Evolutionary conservation across 2,888 invertebrate genomes (phyloP).

Genomic region (Eristalinus aeneus): DNA sequence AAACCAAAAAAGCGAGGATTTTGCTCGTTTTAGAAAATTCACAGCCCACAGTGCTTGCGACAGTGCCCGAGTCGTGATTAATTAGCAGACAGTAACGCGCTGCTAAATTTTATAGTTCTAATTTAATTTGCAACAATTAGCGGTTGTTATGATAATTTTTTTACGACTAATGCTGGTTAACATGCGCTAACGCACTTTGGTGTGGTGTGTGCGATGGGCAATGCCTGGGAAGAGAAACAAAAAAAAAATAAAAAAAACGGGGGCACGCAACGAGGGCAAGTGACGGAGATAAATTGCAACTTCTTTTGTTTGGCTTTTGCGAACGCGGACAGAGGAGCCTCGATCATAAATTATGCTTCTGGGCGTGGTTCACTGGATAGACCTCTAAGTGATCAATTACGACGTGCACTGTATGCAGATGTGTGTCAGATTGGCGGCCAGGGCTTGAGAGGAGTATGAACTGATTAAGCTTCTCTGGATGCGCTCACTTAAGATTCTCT

Average conservation of each 20-base stretch:
- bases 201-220: neutral
- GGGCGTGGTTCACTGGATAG: neutral
- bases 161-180: constrained; percentile 15
- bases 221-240: neutral
- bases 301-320: neutral
- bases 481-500: no score
- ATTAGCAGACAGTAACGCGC: constrained; percentile 30
- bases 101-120: constrained; percentile 23
- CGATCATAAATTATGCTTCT: neutral
- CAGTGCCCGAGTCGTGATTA: constrained; percentile 11
- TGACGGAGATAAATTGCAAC: neutral
- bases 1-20: neutral
- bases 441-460: no score
- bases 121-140: constrained; percentile 51
- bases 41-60: neutral
- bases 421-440: no score
- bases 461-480: no score
- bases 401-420: no score
- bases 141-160: constrained; percentile 42
- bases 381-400: no score
- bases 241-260: neutral
- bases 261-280: neutral
- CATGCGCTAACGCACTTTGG: neutral
- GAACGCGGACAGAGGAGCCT: neutral
- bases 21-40: neutral